A percentile compares a stretch with the other conserved stretches of the same genome.
Evolutionary conservation across 2,113 vertebrate genomes (phyloP).

Genomic region (Toxostoma redivivum): DNA sequence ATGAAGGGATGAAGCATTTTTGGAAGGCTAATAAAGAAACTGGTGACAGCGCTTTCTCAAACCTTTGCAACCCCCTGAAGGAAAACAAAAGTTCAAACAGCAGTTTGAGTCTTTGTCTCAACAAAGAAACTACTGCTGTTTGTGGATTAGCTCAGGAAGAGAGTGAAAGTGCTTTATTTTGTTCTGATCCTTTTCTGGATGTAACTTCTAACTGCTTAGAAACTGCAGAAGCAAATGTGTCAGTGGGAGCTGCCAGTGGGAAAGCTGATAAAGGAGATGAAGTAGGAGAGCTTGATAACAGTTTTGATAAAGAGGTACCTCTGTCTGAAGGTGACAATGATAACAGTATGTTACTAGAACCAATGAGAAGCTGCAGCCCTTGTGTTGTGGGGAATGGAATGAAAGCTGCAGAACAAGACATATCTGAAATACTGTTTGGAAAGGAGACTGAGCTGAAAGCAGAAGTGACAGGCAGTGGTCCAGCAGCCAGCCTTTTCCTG

Average conservation of each 20-base stretch:
- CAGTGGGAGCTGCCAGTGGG: neutral
- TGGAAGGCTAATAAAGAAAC: conserved; percentile 50
- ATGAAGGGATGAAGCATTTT: conserved; percentile 76
- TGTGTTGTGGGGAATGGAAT: neutral
- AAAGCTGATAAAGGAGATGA: neutral
- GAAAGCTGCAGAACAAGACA: neutral
- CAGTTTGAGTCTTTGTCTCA: neutral
- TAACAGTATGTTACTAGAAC: neutral
- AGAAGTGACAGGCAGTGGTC: neutral
- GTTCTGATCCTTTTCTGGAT: neutral
- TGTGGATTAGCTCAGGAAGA: neutral
- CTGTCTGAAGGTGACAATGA: neutral
- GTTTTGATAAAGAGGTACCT: neutral
- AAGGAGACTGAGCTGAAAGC: neutral
- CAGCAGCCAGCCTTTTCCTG: neutral
- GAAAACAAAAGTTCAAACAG: neutral
- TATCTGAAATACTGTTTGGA: neutral
- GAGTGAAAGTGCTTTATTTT: neutral
- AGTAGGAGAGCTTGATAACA: neutral
- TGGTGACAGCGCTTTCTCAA: neutral
- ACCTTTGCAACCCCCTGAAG: neutral
- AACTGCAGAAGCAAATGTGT: neutral
- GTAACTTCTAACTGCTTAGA: neutral
- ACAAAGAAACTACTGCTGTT: neutral
- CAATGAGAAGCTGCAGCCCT: neutral